Base-by-base conservation (phyloP, 2,797 vertebrate species). In the Catamblyrhynchus diadema region DNA sequence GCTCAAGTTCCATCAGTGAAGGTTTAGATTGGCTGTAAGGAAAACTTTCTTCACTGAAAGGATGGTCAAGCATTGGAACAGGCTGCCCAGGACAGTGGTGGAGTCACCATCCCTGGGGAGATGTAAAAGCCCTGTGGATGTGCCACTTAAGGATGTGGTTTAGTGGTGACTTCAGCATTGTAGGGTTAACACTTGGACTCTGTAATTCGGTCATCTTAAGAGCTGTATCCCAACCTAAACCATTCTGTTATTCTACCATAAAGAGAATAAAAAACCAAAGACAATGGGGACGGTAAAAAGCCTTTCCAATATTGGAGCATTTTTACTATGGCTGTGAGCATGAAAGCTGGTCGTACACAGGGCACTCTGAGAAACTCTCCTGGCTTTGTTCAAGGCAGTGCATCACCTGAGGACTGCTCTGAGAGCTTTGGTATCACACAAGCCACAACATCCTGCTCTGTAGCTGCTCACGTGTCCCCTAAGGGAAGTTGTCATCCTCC, bases 401-500 rank as follows among this genome's bases (percentile, higher is more conserved):
- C 65, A 69, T 42, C 57, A 28, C 45, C 50, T 33, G 61, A 94
- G 39, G 50, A 32, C 2, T 8, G 25, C 48, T 32, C 41, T 14
- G n/a, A 88, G 75, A 33, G 45, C n/a, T 57, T 8, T 13, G 42
- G 9, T 47, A 78, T 25, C 7, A 3, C 8, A 47, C 17, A 64
- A 59, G 41, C 65, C 67, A 65, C 41, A 70, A 19, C 12, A 90
- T 37, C 53, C 66, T 3, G 6, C 28, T 60, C 42, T 47, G 24
- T 4, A 89, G 84, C 84, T 87, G 77, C 64, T 47, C 39, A 35
- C 0, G 1, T 25, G 72, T 35, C 57, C 66, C 12, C 2, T 39
- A 41, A 39, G 0, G 0, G 79, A 82, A 74, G 42, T 0, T 45
- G 25, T 23, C 57, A 39, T 28, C 23, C 20, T 35, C 45, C 16